These are phyloP conservation scores for Coenonympha arcania DNA, from an alignment of 2,888 invertebrate genomes.

Conservation along the genomic window DNA sequence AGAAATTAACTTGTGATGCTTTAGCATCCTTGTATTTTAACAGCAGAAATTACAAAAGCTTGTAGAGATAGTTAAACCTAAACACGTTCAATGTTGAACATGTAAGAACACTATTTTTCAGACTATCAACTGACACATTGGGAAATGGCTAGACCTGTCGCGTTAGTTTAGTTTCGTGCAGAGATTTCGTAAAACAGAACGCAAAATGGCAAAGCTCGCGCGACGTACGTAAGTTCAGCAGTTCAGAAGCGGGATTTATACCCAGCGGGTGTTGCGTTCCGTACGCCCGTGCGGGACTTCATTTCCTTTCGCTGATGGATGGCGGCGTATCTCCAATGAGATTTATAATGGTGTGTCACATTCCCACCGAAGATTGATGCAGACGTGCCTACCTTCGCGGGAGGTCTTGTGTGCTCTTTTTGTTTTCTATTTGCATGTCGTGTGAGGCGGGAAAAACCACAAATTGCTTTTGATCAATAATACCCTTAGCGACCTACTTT, in stretches of 20 bases:
- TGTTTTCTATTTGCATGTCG: slow-evolving; percentile 11
- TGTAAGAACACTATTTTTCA: too few species aligned
- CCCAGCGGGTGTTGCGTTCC: slow-evolving; percentile 20
- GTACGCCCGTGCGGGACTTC: slow-evolving; percentile 45
- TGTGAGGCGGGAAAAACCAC: neutral
- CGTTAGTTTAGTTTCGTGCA: too few species aligned
- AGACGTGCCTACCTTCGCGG: slow-evolving; percentile 24
- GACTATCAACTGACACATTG: too few species aligned
- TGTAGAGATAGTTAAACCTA: too few species aligned
- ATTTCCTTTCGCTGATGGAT: slow-evolving; percentile 71
- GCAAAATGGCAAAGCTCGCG: too few species aligned
- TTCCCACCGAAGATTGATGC: slow-evolving; percentile 44
- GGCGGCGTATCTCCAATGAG: slow-evolving; percentile 67
- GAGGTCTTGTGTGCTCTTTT: slow-evolving; percentile 7
- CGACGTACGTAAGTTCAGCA: neutral
- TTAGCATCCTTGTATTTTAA: too few species aligned
- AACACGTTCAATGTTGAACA: too few species aligned
- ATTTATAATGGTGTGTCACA: slow-evolving; percentile 71
- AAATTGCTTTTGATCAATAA: slow-evolving; percentile 4
- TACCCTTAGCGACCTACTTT: neutral
- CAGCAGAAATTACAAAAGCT: too few species aligned
- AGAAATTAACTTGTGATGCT: too few species aligned
- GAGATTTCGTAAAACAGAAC: too few species aligned
- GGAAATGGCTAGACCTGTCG: too few species aligned
- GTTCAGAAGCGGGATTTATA: slow-evolving; percentile 19